These are phyloP conservation scores for Hesperophylax magnus DNA, from an alignment of 1,140 invertebrate species.

Conservation along the genomic window DNA sequence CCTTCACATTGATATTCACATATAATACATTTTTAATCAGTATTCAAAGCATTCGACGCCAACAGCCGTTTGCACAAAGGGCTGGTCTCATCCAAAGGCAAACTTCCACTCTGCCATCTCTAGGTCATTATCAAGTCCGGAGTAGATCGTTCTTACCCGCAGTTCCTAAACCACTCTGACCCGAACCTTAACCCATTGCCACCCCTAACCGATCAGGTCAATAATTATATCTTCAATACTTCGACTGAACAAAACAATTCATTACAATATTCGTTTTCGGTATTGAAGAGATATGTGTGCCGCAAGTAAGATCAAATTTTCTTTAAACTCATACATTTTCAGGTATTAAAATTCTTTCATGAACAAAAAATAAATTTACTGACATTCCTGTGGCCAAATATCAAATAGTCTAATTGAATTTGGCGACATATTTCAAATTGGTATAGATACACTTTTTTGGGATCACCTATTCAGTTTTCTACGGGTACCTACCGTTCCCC, in stretches of 20 bases:
- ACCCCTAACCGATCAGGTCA: neutral
- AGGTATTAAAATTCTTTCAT: neutral
- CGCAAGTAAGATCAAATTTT: too few species aligned
- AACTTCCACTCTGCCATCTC: neutral
- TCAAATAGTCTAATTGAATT: neutral
- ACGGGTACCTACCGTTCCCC: neutral
- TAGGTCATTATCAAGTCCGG: constrained; percentile 1
- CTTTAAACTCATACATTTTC: too few species aligned
- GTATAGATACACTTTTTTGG: neutral
- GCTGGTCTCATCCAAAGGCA: neutral
- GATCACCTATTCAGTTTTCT: neutral
- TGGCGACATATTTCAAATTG: neutral
- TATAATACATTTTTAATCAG: too few species aligned
- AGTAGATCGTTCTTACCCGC: neutral
- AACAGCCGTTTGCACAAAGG: neutral
- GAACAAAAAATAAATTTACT: neutral
- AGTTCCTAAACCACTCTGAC: neutral
- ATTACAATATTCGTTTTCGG: neutral
- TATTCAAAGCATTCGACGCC: neutral
- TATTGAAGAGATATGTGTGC: neutral
- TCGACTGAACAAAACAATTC: neutral
- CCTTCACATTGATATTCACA: too few species aligned
- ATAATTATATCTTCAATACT: neutral
- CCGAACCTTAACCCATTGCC: neutral
- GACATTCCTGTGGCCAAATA: neutral